Conservation (phyloP, 2,113 vertebrate species). For the Pavo muticus region DNA sequence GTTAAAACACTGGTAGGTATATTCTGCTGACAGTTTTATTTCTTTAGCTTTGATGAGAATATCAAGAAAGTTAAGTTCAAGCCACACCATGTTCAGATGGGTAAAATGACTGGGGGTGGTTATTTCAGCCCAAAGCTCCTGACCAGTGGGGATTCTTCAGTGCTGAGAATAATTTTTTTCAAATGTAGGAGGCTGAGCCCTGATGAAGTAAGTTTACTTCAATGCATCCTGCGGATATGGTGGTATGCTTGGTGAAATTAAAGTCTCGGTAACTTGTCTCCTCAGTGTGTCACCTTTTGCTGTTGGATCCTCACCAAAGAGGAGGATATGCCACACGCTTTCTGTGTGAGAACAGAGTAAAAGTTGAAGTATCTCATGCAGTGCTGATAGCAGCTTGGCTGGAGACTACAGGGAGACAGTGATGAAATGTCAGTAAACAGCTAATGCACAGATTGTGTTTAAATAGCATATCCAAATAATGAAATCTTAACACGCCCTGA, state of each 20-base stretch:
- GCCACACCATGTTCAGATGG: accelerated
- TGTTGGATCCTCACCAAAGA: background rate
- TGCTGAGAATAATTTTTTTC: background rate
- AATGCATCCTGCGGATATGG: background rate
- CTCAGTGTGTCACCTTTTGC: background rate
- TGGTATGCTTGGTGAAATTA: background rate
- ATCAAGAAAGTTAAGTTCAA: background rate
- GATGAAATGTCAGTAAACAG: background rate
- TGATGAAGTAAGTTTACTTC: background rate
- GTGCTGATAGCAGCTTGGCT: background rate
- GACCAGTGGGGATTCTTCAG: background rate
- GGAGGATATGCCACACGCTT: background rate
- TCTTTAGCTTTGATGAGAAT: background rate
- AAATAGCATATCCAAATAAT: background rate
- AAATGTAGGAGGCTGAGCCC: background rate
- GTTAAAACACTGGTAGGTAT: conserved; percentile 20
- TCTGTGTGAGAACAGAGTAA: background rate
- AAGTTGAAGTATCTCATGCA: accelerated
- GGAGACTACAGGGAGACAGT: background rate
- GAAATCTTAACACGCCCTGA: background rate
- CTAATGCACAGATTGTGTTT: background rate
- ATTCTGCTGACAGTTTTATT: conserved; percentile 60
- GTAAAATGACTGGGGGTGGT: background rate
- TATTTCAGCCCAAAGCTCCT: background rate
- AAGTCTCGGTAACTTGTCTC: background rate